Evolutionary conservation across 2,888 invertebrate species (phyloP).

Genomic region (Agriopis aurantiaria): DNA sequence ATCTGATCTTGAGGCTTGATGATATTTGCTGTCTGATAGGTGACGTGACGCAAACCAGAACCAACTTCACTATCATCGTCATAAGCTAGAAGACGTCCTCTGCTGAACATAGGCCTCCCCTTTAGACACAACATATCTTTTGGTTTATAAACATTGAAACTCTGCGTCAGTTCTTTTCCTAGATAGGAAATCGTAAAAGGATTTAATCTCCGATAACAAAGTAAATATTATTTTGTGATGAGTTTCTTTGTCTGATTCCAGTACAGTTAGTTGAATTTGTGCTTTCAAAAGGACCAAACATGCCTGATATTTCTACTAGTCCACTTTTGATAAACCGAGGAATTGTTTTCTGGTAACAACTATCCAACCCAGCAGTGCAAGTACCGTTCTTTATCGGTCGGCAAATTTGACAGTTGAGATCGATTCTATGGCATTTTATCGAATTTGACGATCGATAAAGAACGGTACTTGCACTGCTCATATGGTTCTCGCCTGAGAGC

Average conservation of each 20-base stretch:
- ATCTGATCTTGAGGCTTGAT: constrained; percentile 1
- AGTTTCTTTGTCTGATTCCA: neutral
- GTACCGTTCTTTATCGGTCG: no score
- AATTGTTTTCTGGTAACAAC: constrained; percentile 20
- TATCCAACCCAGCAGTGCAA: no score
- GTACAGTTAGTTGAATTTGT: constrained; percentile 5
- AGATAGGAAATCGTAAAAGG: neutral
- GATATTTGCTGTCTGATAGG: neutral
- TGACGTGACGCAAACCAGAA: constrained; percentile 2
- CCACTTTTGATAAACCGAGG: constrained; percentile 21
- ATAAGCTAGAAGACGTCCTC: no score
- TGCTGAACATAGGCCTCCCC: no score
- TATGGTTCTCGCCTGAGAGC: no score
- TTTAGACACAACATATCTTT: no score
- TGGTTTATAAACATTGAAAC: no score
- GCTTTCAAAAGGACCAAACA: constrained; percentile 16
- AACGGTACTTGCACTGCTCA: no score
- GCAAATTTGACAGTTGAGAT: no score
- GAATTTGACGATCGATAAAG: no score
- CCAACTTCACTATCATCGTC: neutral
- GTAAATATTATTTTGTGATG: constrained; percentile 4
- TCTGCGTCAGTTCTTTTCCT: neutral
- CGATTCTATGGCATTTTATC: no score
- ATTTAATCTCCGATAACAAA: neutral
- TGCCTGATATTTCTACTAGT: constrained; percentile 22